Evolutionary conservation across 2,888 invertebrate genomes (phyloP).

Genomic region (Caenorhabditis becei): DNA sequence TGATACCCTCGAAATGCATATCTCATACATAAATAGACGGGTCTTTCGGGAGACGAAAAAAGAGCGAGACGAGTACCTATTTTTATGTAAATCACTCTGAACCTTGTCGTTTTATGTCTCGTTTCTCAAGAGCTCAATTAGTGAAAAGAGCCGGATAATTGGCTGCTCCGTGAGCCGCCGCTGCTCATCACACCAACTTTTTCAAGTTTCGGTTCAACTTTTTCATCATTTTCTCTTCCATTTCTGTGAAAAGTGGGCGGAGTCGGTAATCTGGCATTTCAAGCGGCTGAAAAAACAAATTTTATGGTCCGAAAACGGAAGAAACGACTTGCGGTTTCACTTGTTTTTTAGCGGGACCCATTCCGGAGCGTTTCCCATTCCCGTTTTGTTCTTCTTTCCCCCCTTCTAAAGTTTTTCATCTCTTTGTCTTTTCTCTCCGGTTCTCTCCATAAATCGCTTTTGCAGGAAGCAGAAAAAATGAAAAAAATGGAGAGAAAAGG

Average conservation of each 20-base stretch:
- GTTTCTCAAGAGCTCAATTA: conserved; percentile 6
- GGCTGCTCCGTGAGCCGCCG: not conserved
- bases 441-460: conserved; percentile 12
- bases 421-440: not conserved
- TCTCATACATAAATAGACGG: conserved; percentile 25
- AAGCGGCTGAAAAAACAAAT: conserved; percentile 10
- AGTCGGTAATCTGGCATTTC: not conserved
- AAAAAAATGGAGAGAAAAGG: not conserved
- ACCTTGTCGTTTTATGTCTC: conserved; percentile 1
- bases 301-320: conserved; percentile 26
- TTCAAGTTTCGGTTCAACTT: not conserved
- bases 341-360: conserved; percentile 1
- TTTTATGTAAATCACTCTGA: conserved; percentile 8
- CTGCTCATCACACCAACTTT: conserved; percentile 6
- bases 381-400: conserved; percentile 10
- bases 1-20: conserved; percentile 46
- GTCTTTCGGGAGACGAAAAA: not conserved
- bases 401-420: conserved; percentile 2
- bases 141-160: not conserved
- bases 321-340: conserved; percentile 11
- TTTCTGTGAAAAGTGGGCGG: not conserved
- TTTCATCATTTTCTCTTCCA: not conserved
- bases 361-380: not conserved
- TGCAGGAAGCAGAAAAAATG: not conserved
- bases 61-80: conserved; percentile 1